A percentile compares a stretch with the other conserved stretches of the same genome.
Conservation (phyloP, 2,113 vertebrate species). For the Larimichthys crocea region DNA sequence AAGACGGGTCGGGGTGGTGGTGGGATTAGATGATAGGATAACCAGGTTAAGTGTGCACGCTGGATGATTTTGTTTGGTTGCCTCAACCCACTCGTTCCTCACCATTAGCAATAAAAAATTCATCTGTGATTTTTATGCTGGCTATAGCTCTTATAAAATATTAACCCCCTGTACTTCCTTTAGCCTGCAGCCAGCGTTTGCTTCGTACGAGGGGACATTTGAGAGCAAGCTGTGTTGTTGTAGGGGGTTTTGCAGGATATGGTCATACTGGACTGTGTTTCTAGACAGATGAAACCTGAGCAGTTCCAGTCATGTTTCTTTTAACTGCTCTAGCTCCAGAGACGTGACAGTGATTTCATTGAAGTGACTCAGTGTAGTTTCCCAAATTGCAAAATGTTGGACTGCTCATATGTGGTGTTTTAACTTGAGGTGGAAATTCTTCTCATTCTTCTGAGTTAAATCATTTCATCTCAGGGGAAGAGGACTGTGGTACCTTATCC, state of each 20-base stretch:
- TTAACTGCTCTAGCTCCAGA: too few species aligned
- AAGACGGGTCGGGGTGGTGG: not conserved
- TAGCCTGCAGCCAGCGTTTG: not conserved
- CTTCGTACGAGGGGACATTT: slow-evolving; percentile 3
- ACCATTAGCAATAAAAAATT: slow-evolving; percentile 73
- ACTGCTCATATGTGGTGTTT: not conserved
- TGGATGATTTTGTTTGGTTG: slow-evolving; percentile 43
- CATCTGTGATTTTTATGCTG: slow-evolving; percentile 68
- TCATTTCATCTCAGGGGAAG: not conserved
- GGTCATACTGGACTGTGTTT: not conserved
- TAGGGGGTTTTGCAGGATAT: slow-evolving; percentile 17
- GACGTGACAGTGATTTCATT: too few species aligned
- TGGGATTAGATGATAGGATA: not conserved
- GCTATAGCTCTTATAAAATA: slow-evolving; percentile 75
- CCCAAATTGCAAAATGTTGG: not conserved
- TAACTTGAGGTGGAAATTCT: not conserved
- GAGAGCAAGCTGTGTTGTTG: slow-evolving; percentile 6
- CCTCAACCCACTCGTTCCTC: slow-evolving; percentile 35
- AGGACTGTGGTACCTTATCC: not conserved
- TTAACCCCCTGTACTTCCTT: slow-evolving; percentile 61
- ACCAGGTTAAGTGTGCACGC: not conserved
- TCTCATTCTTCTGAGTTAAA: not conserved
- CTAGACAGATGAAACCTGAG: too few species aligned
- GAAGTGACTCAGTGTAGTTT: not conserved
- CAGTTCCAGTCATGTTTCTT: too few species aligned